Percentiles rank a stretch among this genome's conserved stretches.
Evolutionary conservation across 2,888 invertebrate genomes (phyloP).

Genomic region (Lasius fuliginosus): DNA sequence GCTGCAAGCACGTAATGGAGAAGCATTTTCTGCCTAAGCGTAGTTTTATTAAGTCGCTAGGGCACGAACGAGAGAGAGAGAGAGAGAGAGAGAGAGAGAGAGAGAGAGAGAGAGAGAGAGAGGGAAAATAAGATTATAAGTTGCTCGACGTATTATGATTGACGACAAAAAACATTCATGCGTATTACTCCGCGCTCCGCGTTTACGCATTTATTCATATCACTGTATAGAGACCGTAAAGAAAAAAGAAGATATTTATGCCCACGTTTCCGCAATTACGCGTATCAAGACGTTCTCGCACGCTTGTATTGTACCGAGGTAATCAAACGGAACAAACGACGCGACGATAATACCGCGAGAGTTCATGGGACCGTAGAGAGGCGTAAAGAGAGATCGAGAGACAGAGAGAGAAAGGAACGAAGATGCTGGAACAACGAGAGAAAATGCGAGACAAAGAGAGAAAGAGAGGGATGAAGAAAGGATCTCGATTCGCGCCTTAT

Average conservation of each 20-base stretch:
- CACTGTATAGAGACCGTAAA: not conserved
- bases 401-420: constrained; percentile 14
- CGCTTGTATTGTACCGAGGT: constrained; percentile 63
- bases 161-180: constrained; percentile 35
- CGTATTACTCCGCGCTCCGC: constrained; percentile 9
- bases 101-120: constrained; percentile 37
- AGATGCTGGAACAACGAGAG: not conserved
- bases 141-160: constrained; percentile 55
- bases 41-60: constrained; percentile 55
- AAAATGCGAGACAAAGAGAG: constrained; percentile 23
- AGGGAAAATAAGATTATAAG: constrained; percentile 57
- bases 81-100: constrained; percentile 37
- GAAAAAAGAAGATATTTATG: constrained; percentile 9
- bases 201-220: constrained; percentile 27
- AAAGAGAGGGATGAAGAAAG: constrained; percentile 54
- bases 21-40: constrained; percentile 56
- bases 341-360: constrained; percentile 54
- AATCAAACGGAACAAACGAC: constrained; percentile 70
- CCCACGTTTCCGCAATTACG: constrained; percentile 41
- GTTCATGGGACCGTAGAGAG: constrained; percentile 46
- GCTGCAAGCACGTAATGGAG: constrained; percentile 51
- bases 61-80: constrained; percentile 49
- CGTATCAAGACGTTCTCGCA: constrained; percentile 41
- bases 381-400: constrained; percentile 16
- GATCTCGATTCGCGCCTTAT: constrained; percentile 77